phyloP scores from a whole-genome alignment of 2,888 invertebrate genomes.

The Caenorhabditis angaria region DNA sequence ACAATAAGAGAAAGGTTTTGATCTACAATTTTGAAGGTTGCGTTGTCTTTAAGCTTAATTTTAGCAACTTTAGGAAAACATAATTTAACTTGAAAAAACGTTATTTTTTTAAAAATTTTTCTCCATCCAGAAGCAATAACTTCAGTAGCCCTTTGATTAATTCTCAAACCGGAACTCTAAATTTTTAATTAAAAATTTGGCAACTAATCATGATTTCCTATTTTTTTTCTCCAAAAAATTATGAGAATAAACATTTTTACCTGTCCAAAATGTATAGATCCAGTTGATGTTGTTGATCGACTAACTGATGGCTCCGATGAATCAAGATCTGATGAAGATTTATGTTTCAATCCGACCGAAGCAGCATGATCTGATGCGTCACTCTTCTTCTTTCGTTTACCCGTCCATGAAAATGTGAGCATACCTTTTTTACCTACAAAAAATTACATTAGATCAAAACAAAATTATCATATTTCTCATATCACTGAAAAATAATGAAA shows the following conservation, averaged over 20 bases:
- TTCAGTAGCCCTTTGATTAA: background rate
- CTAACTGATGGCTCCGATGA: constrained; percentile 11
- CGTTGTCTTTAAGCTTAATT: too few species aligned
- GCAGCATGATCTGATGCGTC: background rate
- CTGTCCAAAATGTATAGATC: constrained; percentile 14
- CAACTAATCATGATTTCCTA: background rate
- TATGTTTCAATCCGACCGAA: background rate
- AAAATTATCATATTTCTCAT: too few species aligned
- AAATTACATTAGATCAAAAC: too few species aligned
- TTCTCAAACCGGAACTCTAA: too few species aligned
- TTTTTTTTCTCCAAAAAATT: background rate
- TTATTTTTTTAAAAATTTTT: too few species aligned
- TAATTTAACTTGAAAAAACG: background rate
- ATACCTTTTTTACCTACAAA: background rate
- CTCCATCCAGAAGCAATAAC: background rate
- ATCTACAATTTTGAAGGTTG: too few species aligned
- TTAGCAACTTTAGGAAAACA: background rate
- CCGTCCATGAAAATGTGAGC: constrained; percentile 12
- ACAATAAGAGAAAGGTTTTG: too few species aligned
- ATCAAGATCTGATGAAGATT: constrained; percentile 9
- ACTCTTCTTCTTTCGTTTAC: constrained; percentile 11
- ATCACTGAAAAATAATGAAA: background rate
- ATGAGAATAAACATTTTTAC: background rate
- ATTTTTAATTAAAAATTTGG: background rate
- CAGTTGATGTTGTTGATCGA: constrained; percentile 12